Evolutionary conservation across 2,888 invertebrate genomes (phyloP).

Genomic region (Alloplasta piceator): DNA sequence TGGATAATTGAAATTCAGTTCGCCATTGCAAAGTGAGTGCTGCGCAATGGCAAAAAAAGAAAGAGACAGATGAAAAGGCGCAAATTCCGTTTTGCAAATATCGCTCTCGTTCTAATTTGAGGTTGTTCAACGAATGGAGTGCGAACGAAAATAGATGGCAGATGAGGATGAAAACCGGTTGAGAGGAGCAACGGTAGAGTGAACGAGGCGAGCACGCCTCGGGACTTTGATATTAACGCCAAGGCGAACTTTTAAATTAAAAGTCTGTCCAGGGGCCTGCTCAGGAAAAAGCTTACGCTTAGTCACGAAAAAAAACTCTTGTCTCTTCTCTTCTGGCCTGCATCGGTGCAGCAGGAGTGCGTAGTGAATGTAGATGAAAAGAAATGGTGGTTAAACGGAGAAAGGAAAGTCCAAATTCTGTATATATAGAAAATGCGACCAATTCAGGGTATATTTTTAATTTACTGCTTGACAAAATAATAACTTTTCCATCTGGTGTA

Average conservation of each 20-base stretch:
- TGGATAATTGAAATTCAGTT: slow-evolving; percentile 36
- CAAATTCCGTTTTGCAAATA: slow-evolving; percentile 53
- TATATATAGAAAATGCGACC: too few relatives aligned
- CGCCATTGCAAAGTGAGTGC: slow-evolving; percentile 43
- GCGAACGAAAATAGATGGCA: slow-evolving; percentile 49
- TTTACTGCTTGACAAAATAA: too few relatives aligned
- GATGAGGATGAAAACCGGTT: slow-evolving; percentile 24
- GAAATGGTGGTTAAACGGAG: slow-evolving; percentile 1
- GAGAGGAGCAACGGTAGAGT: background rate
- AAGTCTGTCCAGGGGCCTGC: slow-evolving; percentile 53
- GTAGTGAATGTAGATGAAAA: slow-evolving; percentile 32
- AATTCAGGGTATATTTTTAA: too few relatives aligned
- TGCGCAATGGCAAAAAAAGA: slow-evolving; percentile 18
- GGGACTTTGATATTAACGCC: slow-evolving; percentile 59
- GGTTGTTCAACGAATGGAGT: slow-evolving; percentile 41
- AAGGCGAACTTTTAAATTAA: slow-evolving; percentile 62
- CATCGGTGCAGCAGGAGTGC: slow-evolving; percentile 1
- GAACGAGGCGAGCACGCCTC: slow-evolving; percentile 4
- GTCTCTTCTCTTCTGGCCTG: background rate
- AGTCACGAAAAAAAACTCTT: slow-evolving; percentile 39
- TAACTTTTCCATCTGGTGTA: too few relatives aligned
- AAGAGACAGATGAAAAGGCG: slow-evolving; percentile 1
- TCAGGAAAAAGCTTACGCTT: slow-evolving; percentile 58
- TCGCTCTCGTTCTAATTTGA: slow-evolving; percentile 50
- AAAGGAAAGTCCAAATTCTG: too few relatives aligned